Evolutionary conservation across 2,797 vertebrate species (phyloP), one percentile per base, ranked within the genome.

Genomic region (Dendrocincla tyrannina): DNA sequence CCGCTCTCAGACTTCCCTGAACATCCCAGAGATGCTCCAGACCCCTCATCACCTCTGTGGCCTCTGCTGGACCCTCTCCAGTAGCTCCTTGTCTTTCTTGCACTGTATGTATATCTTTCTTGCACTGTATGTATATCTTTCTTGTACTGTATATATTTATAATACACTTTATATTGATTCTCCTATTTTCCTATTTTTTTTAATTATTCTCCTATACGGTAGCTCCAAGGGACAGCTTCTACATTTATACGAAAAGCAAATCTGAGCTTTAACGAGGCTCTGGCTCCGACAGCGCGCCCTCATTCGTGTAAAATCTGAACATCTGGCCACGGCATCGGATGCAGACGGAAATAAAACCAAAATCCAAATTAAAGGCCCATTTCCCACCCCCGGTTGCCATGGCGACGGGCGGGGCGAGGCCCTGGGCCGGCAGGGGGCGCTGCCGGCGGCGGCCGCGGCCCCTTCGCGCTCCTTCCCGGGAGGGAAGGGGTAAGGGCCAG

Each of bases 211-310:
- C 4, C 47, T 62, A 0, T 13, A 8, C 13, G 25, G 12, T 7
- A 59, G 39, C 50, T 55, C 24, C 33, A 27, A 58, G 17, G 17
- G 5, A 4, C 39, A 24, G 16, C 39, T 66, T 24, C 17, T 35
- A 3, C 11, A 3, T 0, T 13, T 11, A 15, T 7, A 20, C n/a
- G 28, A 10, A 44, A 62, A 17, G 4, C 18, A 8, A 55, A 41
- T 15, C 2, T 32, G 35, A 63, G 63, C 15, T 50, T 55, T 50
- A 15, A 3, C 0, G 27, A 39, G 24, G 30, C 8, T 7, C 6
- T 0, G 0, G 3, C 28, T 66, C 10, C 9, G 13, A 7, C 17
- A 15, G 8, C 23, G 14, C 35, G 0, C 3, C 18, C 12, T 22
- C 5, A 14, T 17, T 19, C 2, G 3, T 18, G 59, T 47, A 11